Evolutionary conservation across 1,140 invertebrate genomes (phyloP), one percentile per base, ranked within the genome.

Genomic region (Arctopsyche grandis): DNA sequence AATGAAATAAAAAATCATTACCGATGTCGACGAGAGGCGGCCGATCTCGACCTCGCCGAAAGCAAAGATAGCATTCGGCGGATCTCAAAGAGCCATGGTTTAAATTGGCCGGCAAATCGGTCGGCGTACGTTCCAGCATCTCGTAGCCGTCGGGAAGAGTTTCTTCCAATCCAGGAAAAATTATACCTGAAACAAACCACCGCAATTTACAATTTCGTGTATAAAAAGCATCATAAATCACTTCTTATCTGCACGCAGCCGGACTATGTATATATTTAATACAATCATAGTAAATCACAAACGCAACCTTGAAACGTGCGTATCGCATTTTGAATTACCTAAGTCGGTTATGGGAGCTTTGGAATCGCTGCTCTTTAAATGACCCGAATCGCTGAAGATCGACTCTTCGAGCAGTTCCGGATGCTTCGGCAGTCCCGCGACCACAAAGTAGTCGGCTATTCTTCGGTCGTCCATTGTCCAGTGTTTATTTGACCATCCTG

Each of bases 21-120:
- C 97, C 98, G 85, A 99, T 96, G 90, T 99, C 98, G 58, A 99
- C 97, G 75, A 99, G 91, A 16, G 98, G 97, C 26, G 98, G 96
- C 86, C 97, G 97, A 85, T 99, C 96, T 81, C 95, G 91, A 21
- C 98, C 97, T 80, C 98, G 89, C 83, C 93, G 90, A 86, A 94
- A 97, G 87, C 98, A 99, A 24, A 99, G 90, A 88, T 92, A 99
- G 86, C 98, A 97, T 87, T 98, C 95, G 21, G 94, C 94, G 76
- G 96, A 95, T 58, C 97, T 91, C 81, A 99, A 90, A 83, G 97
- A 98, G 19, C 98, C 98, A 92, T 99, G 96, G 88, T 99, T 99
- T 43, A 99, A 90, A 88, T 99, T 96, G 0, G 98, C 98, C 12
- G 92, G 91, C 78, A 96, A 88, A 1, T 96, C 96, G 19, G 92